Evolutionary conservation across 2,797 vertebrate genomes (phyloP).

Genomic region (Pseudomugil tenellus): DNA sequence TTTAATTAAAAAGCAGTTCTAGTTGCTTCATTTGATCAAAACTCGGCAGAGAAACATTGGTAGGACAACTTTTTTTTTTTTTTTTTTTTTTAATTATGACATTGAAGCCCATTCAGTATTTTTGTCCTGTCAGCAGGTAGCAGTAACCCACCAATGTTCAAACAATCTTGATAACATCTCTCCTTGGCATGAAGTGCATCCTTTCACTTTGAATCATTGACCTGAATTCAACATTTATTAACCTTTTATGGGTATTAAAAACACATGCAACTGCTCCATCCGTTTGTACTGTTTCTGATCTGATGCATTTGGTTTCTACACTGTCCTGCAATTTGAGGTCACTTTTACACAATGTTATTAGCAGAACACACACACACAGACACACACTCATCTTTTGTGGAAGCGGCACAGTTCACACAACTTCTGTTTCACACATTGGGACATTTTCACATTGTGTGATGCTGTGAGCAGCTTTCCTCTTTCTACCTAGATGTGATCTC

Average conservation of each 20-base stretch:
- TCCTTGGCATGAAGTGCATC: conserved; percentile 63
- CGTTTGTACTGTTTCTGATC: no score
- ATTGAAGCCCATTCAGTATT: conserved; percentile 25
- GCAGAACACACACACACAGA: background rate
- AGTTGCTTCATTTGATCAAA: conserved; percentile 21
- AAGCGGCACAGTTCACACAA: background rate
- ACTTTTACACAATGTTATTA: background rate
- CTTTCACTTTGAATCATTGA: conserved; percentile 64
- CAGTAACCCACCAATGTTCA: conserved; percentile 21
- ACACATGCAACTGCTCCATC: background rate
- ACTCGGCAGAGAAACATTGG: background rate
- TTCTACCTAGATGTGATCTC: conserved; percentile 48
- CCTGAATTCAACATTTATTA: conserved; percentile 47
- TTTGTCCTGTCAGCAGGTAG: conserved; percentile 25
- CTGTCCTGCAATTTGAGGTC: background rate
- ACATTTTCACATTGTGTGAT: conserved; percentile 1
- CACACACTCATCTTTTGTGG: background rate
- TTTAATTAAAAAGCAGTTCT: conserved; percentile 30
- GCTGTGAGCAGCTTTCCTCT: conserved; percentile 14
- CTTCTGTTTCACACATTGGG: background rate
- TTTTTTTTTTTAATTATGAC: conserved; percentile 38
- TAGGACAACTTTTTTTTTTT: conserved; percentile 8
- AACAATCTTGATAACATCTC: conserved; percentile 64
- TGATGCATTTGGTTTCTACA: background rate
- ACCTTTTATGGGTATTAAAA: background rate